Evolutionary conservation across 2,888 invertebrate species (phyloP).

Genomic region (Melikaiella ostensackeni): DNA sequence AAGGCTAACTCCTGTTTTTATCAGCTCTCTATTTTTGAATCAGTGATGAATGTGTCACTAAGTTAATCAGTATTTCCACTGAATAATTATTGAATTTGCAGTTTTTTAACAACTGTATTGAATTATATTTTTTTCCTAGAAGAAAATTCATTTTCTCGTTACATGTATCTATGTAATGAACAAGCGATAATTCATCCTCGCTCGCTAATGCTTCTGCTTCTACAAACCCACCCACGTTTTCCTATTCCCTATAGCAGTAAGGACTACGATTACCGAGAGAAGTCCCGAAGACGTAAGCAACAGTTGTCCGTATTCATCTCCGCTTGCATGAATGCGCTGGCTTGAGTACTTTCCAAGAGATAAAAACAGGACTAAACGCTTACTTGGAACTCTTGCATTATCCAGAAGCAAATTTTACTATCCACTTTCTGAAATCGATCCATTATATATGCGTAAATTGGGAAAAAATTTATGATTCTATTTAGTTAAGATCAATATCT

Average conservation of each 20-base stretch:
- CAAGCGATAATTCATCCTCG: conserved; percentile 70
- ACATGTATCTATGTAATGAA: neutral
- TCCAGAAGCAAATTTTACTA: neutral
- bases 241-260: conserved; percentile 28
- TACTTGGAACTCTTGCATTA: neutral
- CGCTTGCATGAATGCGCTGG: conserved; percentile 17
- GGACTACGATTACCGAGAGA: conserved; percentile 23
- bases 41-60: too few relatives aligned
- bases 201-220: conserved; percentile 50
- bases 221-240: conserved; percentile 18
- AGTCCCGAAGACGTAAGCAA: conserved; percentile 32
- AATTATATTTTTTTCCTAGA: too few relatives aligned
- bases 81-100: too few relatives aligned
- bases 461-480: too few relatives aligned
- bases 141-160: too few relatives aligned
- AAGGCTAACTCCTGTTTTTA: too few relatives aligned
- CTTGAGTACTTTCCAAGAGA: conserved; percentile 33
- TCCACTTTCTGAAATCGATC: neutral
- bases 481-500: too few relatives aligned
- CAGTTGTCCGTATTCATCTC: conserved; percentile 38
- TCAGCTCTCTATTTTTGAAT: too few relatives aligned
- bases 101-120: too few relatives aligned
- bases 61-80: too few relatives aligned
- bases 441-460: neutral
- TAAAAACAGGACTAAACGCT: conserved; percentile 29